Evolutionary conservation across 2,797 vertebrate species (phyloP), one percentile per base, ranked within the genome.

Genomic region (Periparus ater): DNA sequence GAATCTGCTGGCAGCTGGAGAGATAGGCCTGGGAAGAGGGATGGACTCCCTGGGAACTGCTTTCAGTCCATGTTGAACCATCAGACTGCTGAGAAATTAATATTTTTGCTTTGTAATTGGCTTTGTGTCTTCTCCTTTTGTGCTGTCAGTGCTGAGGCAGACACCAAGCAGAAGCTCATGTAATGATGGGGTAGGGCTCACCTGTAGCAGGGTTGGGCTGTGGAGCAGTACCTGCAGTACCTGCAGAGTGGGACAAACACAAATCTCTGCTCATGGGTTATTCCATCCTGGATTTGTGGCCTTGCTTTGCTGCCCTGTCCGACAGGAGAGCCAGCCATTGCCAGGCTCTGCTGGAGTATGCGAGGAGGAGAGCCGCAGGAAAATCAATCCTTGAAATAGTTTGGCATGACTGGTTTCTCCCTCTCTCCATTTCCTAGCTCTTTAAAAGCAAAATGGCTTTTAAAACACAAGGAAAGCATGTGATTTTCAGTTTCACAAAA

Each of bases 361-460:
- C 4, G 29, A 78, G 51, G 36, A 73, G 54, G 30, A 66, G 26
- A 76, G 27, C 53, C 87, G 81, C 45, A 44, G 58, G 42, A 88
- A 91, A 85, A 84, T 26, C 62, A 65, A 0, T 62, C 27, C 55
- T 42, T 54, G 38, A 30, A 68, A 67, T 65, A 57, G 21, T 73
- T 61, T 20, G 54, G 11, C 40, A 21, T 54, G 47, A 47, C 18
- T 27, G 7, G 5, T 47, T 81, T 74, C 40, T 77, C 30, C 13
- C 20, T 34, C 26, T 48, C 17, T 74, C 50, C 4, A 4, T 75
- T 88, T 75, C 25, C 51, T 36, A 67, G 29, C 23, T 82, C 34
- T 61, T 78, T 55, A 73, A 76, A 85, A 86, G 34, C 32, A 68
- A 84, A 81, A 70, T 66, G 22, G 30, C 40, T 88, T 93, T 94